Base-by-base conservation (phyloP, 2,797 vertebrate species). In the Aulostomus chinensis region DNA sequence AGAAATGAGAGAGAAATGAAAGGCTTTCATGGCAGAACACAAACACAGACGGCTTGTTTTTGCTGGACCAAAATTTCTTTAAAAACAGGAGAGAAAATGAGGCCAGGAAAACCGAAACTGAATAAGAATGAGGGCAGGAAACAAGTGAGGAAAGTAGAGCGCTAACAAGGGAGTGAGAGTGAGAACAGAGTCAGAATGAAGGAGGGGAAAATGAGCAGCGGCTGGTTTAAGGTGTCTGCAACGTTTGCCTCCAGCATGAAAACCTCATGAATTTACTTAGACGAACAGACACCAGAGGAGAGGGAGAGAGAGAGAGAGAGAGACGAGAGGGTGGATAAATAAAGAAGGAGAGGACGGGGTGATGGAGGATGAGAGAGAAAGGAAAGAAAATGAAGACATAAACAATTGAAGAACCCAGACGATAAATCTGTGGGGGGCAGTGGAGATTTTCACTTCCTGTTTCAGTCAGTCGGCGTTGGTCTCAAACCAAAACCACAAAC, bases 201-300 rank as follows among this genome's bases (percentile, higher is more conserved):
- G 24, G 25, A 40, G 26, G 41, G 41, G 37, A 43, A 62, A 69
- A 69, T 53, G 47, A 73, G 30, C 26, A 52, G 49, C 28, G 36
- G 21, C 36, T 58, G 63, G 38, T 73, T 48, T 64, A 31, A 72
- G 64, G 76, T 68, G 65, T 66, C 61, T 56, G 37, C 63, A 38
- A 40, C 13, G 5, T 58, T 73, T 3, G 46, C 67, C 68, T 32
- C 9, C 0, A 65, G 76, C 60, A 2, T 15, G 17, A 40, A 71
- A 69, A 66, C 33, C 66, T 75, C 29, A 65, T 42, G 42, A 63
- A 72, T 51, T 38, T 41, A 11, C 47, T 70, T 59, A 55, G 47
- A 66, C 26, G 26, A 58, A 52, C n/a, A 39, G 18, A 61, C 28
- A 41, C 16, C 15, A 20, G 32, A 51, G 32, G 42, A 47, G 50